phyloP scores from a whole-genome alignment of 2,797 vertebrate genomes.

The Psittacula echo region DNA sequence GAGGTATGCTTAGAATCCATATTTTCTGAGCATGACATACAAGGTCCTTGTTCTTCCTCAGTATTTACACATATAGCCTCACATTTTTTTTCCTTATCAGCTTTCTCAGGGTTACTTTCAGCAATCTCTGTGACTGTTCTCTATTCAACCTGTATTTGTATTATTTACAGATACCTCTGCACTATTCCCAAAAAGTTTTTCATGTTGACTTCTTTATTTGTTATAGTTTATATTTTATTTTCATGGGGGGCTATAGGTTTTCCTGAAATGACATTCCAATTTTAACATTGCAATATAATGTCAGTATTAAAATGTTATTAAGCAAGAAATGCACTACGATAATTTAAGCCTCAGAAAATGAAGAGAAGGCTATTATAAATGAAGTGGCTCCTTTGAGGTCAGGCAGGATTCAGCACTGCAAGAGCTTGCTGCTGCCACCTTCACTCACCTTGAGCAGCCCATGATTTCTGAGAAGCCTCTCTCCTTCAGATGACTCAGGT shows the following conservation, averaged over 20 bases:
- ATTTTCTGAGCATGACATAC: not conserved
- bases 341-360: not conserved
- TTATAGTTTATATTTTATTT: slow-evolving; percentile 12
- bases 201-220: slow-evolving; percentile 40
- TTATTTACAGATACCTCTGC: not conserved
- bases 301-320: not conserved
- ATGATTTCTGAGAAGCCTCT: not conserved
- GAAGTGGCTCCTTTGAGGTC: not conserved
- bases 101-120: not conserved
- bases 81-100: not conserved
- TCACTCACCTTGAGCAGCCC: not conserved
- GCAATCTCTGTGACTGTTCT: not conserved
- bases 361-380: not conserved
- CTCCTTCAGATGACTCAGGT: not conserved
- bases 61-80: not conserved
- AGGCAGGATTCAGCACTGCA: not conserved
- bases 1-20: not conserved
- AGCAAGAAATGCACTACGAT: not conserved
- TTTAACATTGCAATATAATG: slow-evolving; percentile 26
- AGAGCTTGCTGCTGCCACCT: not conserved
- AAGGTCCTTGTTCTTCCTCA: not conserved
- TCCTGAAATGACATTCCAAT: slow-evolving; percentile 36
- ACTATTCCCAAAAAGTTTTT: not conserved
- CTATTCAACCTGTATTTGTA: slow-evolving; percentile 11
- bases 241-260: slow-evolving; percentile 5